phyloP scores from a whole-genome alignment of 2,797 vertebrate genomes.

The Selene dorsalis region DNA sequence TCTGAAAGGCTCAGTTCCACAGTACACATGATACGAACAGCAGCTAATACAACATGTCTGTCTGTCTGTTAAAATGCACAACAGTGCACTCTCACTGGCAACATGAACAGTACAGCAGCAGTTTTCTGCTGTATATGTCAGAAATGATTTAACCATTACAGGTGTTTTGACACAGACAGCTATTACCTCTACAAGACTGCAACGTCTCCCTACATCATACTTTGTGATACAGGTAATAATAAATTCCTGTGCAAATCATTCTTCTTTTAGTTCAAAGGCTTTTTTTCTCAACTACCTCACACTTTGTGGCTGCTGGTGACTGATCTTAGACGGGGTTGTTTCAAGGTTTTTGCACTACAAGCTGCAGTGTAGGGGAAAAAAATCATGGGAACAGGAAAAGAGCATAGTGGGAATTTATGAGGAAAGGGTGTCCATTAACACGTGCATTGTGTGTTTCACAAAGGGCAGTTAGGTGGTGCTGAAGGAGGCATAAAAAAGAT shows the following conservation, averaged over 20 bases:
- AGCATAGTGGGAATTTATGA: slow-evolving; percentile 33
- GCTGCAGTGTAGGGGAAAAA: slow-evolving; percentile 1
- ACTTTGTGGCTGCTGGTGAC: slow-evolving; percentile 22
- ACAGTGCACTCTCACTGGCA: background rate
- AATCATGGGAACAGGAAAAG: slow-evolving; percentile 10
- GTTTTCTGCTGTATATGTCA: slow-evolving; percentile 1
- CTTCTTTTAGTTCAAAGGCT: slow-evolving; percentile 4
- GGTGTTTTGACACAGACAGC: slow-evolving; percentile 19
- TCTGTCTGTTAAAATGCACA: too few relatives aligned
- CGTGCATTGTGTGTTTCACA: slow-evolving; percentile 41
- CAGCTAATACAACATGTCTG: too few relatives aligned
- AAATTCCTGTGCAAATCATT: background rate
- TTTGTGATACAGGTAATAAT: slow-evolving; percentile 17
- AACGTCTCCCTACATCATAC: slow-evolving; percentile 16
- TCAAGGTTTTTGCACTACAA: slow-evolving; percentile 41
- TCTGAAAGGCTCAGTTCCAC: too few relatives aligned
- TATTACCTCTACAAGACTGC: background rate
- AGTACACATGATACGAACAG: too few relatives aligned
- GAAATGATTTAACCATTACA: slow-evolving; percentile 16
- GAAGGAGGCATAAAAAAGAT: slow-evolving; percentile 36
- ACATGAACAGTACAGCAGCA: slow-evolving; percentile 3
- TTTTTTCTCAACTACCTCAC: slow-evolving; percentile 35
- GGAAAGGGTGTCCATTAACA: slow-evolving; percentile 34
- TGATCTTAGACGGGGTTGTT: slow-evolving; percentile 9
- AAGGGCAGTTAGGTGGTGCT: slow-evolving; percentile 1